Base-by-base conservation (phyloP, 2,888 invertebrate genomes). In the Drosophila longiperda region DNA sequence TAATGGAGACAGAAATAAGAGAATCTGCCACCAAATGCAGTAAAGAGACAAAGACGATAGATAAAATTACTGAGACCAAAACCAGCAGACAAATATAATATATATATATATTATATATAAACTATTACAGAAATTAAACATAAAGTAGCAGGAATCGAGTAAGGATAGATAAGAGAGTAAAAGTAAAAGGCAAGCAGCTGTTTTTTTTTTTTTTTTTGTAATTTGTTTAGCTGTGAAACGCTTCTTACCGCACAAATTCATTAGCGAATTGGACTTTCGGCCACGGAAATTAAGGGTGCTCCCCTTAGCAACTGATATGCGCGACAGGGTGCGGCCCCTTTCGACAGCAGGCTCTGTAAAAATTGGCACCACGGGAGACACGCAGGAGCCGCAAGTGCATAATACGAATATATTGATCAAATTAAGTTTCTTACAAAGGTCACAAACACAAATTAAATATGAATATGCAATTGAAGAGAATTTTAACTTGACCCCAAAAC, bases 161-260 rank as follows among this genome's bases (percentile, higher is more conserved):
- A 8, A 55, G 52, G 54, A 57, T 66, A 71, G 52, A 49, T 66
- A 66, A 66, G 49, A 72, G 65, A 75, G 79, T 80, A 80, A 73
- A 73, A 80, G 62, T 64, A 75, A 73, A 82, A 79, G 60, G 72
- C 83, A 84, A 87, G 80, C 82, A 81, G 79, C 78, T 79, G 68
- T 78, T 71, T 69, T 63, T 45, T 45, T 38, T 48, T 62, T 61
- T 64, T 38, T 54, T 36, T 17, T 53, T 67, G 26, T 55, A 53
- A 50, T 59, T 75, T 74, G 53, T 65, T 73, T 76, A 78, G 75
- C 74, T 83, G 76, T 92, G 94, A 70, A 87, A 87, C 85, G 61
- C 86, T 94, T 95, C 97, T 97, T 97, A 97, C 97, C 97, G 96
- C 97, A 97, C 95, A 97, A 95, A 96, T 97, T 97, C 97, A 97